Conservation (phyloP, 1,140 invertebrate species). For the Scaptodrosophila lebanonensis region DNA sequence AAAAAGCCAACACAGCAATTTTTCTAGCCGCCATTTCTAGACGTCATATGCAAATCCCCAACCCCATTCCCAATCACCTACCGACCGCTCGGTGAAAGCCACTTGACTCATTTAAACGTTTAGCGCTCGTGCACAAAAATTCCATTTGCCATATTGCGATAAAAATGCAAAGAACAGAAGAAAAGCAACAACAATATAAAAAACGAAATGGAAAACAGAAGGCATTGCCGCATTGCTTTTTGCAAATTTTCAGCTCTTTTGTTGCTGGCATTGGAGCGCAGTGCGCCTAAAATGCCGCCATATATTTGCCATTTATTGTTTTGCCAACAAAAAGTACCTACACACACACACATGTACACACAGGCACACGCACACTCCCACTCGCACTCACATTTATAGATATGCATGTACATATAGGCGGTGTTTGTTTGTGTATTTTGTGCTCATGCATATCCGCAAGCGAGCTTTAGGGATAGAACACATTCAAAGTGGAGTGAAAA, state of each 20-base stretch:
- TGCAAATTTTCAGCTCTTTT: conserved; percentile 68
- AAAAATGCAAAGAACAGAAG: conserved; percentile 57
- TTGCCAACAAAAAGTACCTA: conserved; percentile 61
- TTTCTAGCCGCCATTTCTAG: too few relatives aligned
- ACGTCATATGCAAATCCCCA: conserved; percentile 56
- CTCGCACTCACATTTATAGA: conserved; percentile 5
- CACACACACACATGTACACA: too few relatives aligned
- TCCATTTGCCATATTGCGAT: conserved; percentile 69
- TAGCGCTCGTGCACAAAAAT: conserved; percentile 51
- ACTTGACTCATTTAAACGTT: conserved; percentile 66
- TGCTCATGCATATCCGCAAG: conserved; percentile 66
- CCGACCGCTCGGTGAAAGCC: conserved; percentile 33
- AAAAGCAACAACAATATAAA: conserved; percentile 9
- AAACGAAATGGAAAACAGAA: conserved; percentile 5
- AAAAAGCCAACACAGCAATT: conserved; percentile 16
- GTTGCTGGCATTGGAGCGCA: conserved; percentile 33
- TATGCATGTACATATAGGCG: conserved; percentile 17
- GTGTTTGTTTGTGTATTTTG: conserved; percentile 37
- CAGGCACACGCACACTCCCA: too few relatives aligned
- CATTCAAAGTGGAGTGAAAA: conserved; percentile 68
- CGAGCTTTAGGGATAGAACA: conserved; percentile 72
- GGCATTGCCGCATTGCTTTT: conserved; percentile 29
- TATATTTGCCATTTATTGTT: conserved; percentile 75
- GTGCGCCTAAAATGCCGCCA: conserved; percentile 67
- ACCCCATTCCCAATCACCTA: neutral